Base-by-base conservation (phyloP, 2,888 invertebrate genomes). In the Hetaerina titia region DNA sequence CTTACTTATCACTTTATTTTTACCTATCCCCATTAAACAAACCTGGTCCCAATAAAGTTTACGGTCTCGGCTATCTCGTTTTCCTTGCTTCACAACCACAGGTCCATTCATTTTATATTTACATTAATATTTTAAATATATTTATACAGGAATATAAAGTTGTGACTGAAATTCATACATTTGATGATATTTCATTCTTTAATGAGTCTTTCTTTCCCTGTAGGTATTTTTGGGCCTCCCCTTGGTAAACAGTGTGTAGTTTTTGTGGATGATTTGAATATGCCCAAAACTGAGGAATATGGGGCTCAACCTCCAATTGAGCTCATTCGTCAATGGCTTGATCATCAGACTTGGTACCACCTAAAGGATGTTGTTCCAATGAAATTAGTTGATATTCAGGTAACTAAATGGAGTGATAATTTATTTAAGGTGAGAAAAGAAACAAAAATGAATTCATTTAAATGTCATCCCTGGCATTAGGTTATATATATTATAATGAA, bases 241-340 rank as follows among this genome's bases (percentile, higher is more conserved):
- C 97, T 99, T 94, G 99, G 99, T 8, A 99, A 99, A 96, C 98
- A 98, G 96, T 98, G 98, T 96, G 98, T 99, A 22, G 98, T 99
- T 90, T 99, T 99, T 96, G 98, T 99, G 69, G 99, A 99, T 96
- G 99, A 99, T 96, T 98, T 99, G n/a, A 99, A 99, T 96, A 99
- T 99, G 99, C 99, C 99, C 0, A 97, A 98, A 96, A 98, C 98
- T 95, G 99, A 99, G 97, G 97, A 98, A 2, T 99, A 98, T 96
- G 99, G 99, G 0, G 99, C 99, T 0, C 99, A 99, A 96, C 99
- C 99, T 0, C 99, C 99, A 0, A 98, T 99, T 95, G 99, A 99
- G 96, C 97, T 99, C 88, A 96, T 99, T 57, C 97, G 99, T 56
- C 99, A 99, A 97, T 98, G 98, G 97, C 97, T 99, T 89, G 99